Percentiles rank a stretch among this genome's conserved stretches.
Evolutionary conservation across 2,113 vertebrate species (phyloP).

Genomic region (Anhinga rufa): DNA sequence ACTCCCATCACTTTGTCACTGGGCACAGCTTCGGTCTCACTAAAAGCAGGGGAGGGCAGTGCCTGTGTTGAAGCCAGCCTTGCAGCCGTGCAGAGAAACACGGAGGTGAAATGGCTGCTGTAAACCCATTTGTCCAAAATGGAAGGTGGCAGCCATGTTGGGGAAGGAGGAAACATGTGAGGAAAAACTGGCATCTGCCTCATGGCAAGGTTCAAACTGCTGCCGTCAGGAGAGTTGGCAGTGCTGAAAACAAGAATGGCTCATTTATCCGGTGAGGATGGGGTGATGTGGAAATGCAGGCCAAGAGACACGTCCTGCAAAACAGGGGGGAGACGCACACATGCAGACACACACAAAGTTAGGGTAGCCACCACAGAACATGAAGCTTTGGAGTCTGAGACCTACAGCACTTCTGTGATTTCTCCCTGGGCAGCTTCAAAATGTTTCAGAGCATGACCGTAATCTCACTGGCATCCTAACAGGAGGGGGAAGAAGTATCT

Average conservation of each 20-base stretch:
- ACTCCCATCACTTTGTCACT: neutral
- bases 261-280: neutral
- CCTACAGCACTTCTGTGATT: neutral
- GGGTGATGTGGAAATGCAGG: neutral
- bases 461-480: neutral
- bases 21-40: neutral
- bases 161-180: neutral
- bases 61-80: neutral
- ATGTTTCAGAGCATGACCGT: fast-evolving
- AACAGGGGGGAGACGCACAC: fast-evolving
- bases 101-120: neutral
- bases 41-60: neutral
- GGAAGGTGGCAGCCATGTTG: neutral
- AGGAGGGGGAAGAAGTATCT: neutral
- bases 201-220: neutral
- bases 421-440: neutral
- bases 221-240: neutral
- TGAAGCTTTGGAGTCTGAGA: neutral
- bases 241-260: neutral
- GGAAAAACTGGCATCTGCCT: neutral
- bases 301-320: neutral
- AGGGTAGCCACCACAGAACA: neutral
- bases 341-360: neutral
- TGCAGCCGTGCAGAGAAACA: neutral
- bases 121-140: neutral